Conservation (phyloP, 2,113 vertebrate species). For the Neogobius melanostomus region DNA sequence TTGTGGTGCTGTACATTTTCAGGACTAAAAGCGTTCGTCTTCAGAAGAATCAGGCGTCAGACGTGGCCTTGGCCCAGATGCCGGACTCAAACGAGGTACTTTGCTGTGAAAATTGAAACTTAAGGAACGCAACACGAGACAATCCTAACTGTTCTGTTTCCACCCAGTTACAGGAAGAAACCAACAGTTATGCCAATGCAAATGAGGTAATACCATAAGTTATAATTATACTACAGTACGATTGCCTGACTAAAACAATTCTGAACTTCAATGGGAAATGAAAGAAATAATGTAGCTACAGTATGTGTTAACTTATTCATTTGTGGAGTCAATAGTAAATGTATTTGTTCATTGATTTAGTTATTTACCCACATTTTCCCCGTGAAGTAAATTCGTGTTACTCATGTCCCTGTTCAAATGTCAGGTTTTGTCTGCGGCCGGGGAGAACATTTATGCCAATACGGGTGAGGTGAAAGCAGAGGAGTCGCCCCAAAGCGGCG, state of each 20-base stretch:
- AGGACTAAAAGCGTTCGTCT: conserved; percentile 15
- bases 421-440: conserved; percentile 1
- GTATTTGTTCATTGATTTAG: background rate
- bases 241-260: background rate
- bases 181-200: background rate
- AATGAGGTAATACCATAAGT: background rate
- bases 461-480: background rate
- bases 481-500: background rate
- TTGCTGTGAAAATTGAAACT: background rate
- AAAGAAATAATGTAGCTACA: no score
- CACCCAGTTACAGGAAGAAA: background rate
- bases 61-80: background rate
- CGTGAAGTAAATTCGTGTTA: background rate
- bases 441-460: conserved; percentile 14
- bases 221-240: background rate
- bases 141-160: background rate
- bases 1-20: background rate
- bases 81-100: conserved; percentile 20
- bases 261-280: background rate
- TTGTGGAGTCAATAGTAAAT: no score
- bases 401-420: background rate
- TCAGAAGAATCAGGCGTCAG: background rate
- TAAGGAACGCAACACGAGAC: background rate
- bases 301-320: no score
- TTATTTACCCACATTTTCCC: background rate